Conservation (phyloP, 1,140 invertebrate species). For the Drosophila grimshawi region DNA sequence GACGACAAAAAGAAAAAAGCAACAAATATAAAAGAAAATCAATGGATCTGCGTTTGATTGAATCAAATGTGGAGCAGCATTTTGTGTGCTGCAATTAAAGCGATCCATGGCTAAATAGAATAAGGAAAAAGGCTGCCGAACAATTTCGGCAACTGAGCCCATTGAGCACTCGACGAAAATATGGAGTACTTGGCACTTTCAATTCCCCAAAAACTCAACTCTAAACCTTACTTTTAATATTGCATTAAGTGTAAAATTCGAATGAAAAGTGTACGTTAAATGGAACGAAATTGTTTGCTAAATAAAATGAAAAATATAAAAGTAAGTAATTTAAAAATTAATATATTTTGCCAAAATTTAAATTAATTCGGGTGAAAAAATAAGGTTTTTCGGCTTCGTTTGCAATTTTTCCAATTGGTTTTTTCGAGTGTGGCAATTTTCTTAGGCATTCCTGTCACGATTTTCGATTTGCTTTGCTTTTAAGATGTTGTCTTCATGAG, state of each 20-base stretch:
- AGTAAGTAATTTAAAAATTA: too few relatives aligned
- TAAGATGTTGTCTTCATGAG: conserved; percentile 42
- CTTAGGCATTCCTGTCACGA: conserved; percentile 74
- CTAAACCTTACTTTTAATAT: too few relatives aligned
- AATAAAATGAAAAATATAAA: too few relatives aligned
- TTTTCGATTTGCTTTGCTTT: conserved; percentile 79
- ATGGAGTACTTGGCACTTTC: background rate
- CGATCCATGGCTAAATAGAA: conserved; percentile 63
- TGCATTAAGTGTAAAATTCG: too few relatives aligned
- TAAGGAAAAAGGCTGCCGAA: conserved; percentile 8
- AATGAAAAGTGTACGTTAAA: too few relatives aligned
- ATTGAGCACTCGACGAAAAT: background rate
- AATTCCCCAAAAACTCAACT: too few relatives aligned
- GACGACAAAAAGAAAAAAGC: conserved; percentile 20
- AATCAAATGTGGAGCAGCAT: conserved; percentile 66
- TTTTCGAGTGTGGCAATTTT: background rate
- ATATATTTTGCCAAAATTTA: too few relatives aligned
- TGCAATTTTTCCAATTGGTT: background rate
- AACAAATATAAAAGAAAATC: conserved; percentile 11
- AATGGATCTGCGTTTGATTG: conserved; percentile 61
- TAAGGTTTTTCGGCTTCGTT: background rate
- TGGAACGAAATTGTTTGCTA: too few relatives aligned
- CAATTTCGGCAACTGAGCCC: conserved; percentile 33
- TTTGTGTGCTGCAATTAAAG: conserved; percentile 72
- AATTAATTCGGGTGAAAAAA: too few relatives aligned